Base-by-base conservation (phyloP, 2,113 vertebrate genomes). In the Zingel zingel region DNA sequence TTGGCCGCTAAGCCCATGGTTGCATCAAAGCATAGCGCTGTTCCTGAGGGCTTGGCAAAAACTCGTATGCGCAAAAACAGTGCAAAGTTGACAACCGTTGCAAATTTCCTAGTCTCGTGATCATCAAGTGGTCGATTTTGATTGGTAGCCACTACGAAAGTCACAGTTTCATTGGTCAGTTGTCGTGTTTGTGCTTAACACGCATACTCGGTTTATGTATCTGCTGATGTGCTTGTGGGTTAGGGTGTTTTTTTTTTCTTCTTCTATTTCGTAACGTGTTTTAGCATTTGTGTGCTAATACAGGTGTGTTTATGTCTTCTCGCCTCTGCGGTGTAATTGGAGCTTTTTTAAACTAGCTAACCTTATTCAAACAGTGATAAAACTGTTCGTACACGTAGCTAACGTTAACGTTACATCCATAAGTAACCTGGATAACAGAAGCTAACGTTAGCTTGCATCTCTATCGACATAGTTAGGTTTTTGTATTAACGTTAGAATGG, bases 401-500 rank as follows among this genome's bases (percentile, higher is more conserved):
- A 23, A 62, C 30, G 36, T n/a, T 65, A 66, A 12, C 48, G 2
- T 30, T 50, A 39, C 10, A 56, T 2, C 63, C 19, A 4, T 14
- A 43, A 10, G 39, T 43, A 11, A 61, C 4, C 43, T 54, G 56
- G 74, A 39, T 65, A 77, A n/a, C 45, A n/a, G 21, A 65, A 64
- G 86, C 77, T 86, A 90, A 78, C 78, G 8, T 51, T 63, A 76
- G 82, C 81, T 74, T 82, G 59, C 75, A 13, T 13, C 12, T n/a
- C 15, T 18, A 13, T 57, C 15, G 18, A 11, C 5, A 19, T 1
- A n/a, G 30, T 2, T 58, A 61, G 14, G n/a, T 58, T 66, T 47
- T 76, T 15, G 1, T 13, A 51, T 66, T n/a, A 10, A n/a, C 74
- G 50, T 59, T 5, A 92, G 18, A 36, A 95, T 94, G 94, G 82